Base-by-base conservation (phyloP, 2,888 invertebrate species). In the Orthonevra nobilis region DNA sequence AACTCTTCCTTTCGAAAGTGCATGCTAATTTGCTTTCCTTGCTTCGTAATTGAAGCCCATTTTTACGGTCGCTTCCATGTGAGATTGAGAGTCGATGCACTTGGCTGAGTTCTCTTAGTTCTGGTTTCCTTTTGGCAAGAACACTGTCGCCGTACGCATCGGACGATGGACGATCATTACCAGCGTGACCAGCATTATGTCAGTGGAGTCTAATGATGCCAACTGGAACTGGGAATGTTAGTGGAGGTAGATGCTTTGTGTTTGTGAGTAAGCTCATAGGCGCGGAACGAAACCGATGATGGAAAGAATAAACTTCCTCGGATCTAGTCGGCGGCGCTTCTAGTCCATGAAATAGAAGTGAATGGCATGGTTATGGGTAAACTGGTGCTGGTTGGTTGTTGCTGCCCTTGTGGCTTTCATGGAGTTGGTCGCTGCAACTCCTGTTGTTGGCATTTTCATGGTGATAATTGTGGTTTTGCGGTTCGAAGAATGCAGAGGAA, bases 391-490 rank as follows among this genome's bases (percentile, higher is more conserved):
- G 17, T 34, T 14, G 28, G 38, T 20, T n/a, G 42, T 15, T 26
- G 20, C 15, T 30, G 23, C 23, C 7, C 10, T 32, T 12, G 64
- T 30, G 50, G 28, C 14, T 50, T 17, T n/a, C 28, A 44, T 28
- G 34, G 30, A 23, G 38, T 50, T 15, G 42, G 42, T 34, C 50
- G 40, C 50, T 30, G 36, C 23, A 52, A 28, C 15, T 70, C 46
- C 26, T 23, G 42, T 46, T 38, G 44, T 32, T 50, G 26, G 69
- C 20, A 46, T 73, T 64, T 60, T 46, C 60, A 46, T 79, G 58
- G 77, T 66, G 72, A 77, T 77, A 79, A 79, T 79, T 79, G 77
- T 73, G 77, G 77, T 79, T 79, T 66, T 79, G 77, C 66, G 77
- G 73, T 73, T 64, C 46, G 60, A 52, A 58, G 60, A 66, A 58